These are phyloP conservation scores for Tachuris rubrigastra DNA, from an alignment of 2,113 vertebrate species.

Conservation along the genomic window DNA sequence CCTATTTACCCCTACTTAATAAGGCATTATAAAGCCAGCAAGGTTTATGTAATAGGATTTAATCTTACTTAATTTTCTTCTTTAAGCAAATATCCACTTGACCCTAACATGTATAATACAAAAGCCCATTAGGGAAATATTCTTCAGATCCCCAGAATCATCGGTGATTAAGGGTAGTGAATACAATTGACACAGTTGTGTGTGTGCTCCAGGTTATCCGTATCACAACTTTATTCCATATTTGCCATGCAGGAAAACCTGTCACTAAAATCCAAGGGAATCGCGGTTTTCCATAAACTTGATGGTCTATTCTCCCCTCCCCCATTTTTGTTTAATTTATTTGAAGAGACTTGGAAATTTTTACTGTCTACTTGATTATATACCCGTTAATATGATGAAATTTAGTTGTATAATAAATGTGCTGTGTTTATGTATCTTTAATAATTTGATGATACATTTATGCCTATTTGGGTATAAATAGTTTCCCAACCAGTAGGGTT, in stretches of 20 bases:
- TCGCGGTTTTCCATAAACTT: not conserved
- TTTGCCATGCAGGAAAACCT: not conserved
- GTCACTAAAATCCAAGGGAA: not conserved
- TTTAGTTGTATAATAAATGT: not conserved
- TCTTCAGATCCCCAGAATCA: not conserved
- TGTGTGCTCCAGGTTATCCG: not conserved
- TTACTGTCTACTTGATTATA: not conserved
- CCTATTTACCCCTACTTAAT: conserved; percentile 46
- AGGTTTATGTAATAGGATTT: conserved; percentile 20
- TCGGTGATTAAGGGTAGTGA: not conserved
- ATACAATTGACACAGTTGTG: not conserved
- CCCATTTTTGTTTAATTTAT: not conserved
- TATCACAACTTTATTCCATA: not conserved
- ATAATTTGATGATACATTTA: not conserved
- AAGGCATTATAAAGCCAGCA: conserved; percentile 42
- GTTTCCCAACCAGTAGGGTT: not conserved
- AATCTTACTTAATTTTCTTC: conserved; percentile 2
- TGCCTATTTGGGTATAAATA: not conserved
- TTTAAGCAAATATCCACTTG: conserved; percentile 13
- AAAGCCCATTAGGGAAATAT: conserved; percentile 16
- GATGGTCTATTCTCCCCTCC: not conserved
- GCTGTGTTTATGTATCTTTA: not conserved
- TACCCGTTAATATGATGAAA: not conserved
- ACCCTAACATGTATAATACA: not conserved
- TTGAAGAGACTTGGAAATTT: not conserved